Evolutionary conservation across 2,113 vertebrate species (phyloP), one percentile per base, ranked within the genome.

Genomic region (Clarias magur): DNA sequence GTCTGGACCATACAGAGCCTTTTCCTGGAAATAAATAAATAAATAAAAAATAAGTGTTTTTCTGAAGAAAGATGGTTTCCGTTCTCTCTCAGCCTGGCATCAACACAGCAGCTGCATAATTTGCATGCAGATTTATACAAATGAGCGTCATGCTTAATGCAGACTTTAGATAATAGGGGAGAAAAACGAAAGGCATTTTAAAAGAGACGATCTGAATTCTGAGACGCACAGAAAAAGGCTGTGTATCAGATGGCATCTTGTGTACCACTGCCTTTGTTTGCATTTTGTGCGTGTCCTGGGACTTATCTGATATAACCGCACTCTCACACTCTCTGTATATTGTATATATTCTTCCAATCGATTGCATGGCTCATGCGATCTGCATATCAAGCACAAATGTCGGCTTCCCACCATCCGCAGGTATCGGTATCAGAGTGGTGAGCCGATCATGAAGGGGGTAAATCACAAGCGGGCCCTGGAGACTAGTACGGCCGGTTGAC

Each of bases 21-120:
- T 89, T 92, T 88, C 17, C 80, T 84, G 48, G 48, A 48, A 48
- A 8, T 90, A 53, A 90, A 94, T 89, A 70, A 89, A 94, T 34
- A 34, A 34, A 34, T 34, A 93, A 89, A n/a, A n/a, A n/a, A n/a
- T n/a, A n/a, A 93, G 90, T 93, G 92, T 93, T 94, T 95, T 95
- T 92, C 93, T 94, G 95, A 95, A 95, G 93, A 95, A 95, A 95
- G 92, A 95, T 94, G 92, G 92, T 90, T 93, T 91, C 91, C 91
- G 91, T 92, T 86, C 85, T 88, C 88, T 90, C 91, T 88, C 90
- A 82, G 68, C 82, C 67, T 15, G 93, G 92, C 54, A 92, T 95
- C 94, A 95, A 95, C 93, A 94, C 92, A 87, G 91, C 91, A 82
- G 90, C 93, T 81, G 88, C 92, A 93, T 94, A 91, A 95, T 95